Percentiles rank a stretch among this genome's conserved stretches.
phyloP scores from a whole-genome alignment of 2,888 invertebrate species.

The Epistrophella euchroma region DNA sequence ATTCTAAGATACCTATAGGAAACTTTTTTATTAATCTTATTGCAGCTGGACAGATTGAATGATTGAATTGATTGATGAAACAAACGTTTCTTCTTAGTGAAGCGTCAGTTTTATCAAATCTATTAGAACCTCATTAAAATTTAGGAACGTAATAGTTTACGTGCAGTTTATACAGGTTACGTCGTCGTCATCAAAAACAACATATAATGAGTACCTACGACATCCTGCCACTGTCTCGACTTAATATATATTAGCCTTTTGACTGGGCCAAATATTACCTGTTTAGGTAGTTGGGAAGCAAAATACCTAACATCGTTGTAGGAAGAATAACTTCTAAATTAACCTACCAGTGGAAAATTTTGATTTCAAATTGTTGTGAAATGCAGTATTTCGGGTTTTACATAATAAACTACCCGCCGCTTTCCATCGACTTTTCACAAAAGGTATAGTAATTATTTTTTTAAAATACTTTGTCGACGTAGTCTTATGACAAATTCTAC shows the following conservation, averaged over 20 bases:
- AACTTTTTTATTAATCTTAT: no score
- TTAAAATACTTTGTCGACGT: slow-evolving; percentile 5
- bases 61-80: no score
- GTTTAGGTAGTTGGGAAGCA: background rate
- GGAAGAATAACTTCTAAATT: background rate
- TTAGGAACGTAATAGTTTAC: background rate
- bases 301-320: background rate
- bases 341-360: slow-evolving; percentile 29
- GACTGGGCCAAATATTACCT: background rate
- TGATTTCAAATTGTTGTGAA: slow-evolving; percentile 58
- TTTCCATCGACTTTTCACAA: background rate
- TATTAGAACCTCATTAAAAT: background rate
- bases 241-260: background rate
- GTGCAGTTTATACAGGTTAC: background rate
- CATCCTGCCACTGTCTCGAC: background rate
- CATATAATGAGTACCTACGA: background rate
- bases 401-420: slow-evolving; percentile 47
- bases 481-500: slow-evolving; percentile 62
- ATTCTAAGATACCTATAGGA: no score
- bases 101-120: background rate
- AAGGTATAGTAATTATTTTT: background rate
- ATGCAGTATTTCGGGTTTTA: slow-evolving; percentile 62
- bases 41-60: no score
- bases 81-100: no score
- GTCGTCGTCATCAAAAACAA: background rate